Evolutionary conservation across 2,113 vertebrate genomes (phyloP), one percentile per base, ranked within the genome.

Genomic region (Cebidichthys violaceus): DNA sequence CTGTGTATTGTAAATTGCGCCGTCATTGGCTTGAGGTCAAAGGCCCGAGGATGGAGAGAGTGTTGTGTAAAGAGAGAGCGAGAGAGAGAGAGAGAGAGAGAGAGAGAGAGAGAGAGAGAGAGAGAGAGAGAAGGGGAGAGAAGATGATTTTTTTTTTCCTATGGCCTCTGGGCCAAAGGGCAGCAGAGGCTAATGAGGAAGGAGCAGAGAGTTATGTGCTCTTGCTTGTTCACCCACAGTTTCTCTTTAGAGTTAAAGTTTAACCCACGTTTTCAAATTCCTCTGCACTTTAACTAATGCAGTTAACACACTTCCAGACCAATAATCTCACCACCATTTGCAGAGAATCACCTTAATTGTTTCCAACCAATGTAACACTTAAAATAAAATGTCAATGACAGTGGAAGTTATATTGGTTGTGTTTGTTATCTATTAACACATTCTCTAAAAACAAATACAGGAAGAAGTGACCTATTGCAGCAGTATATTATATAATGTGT

Each of bases 1-100:
- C 55, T 93, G 93, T 94, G 93, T 95, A 91, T 94, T 93, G 93
- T 90, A 90, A 92, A 92, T 89, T 86, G 92, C 93, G 92, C 77
- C 22, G 37, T 92, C 91, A 91, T 91, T 90, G 81, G 62, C 62
- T 83, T 5, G 84, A 94, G 94, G 94, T 95, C 94, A 95, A 93
- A 95, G 93, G 94, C 90, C 88, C 35, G 18, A 72, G 80, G 73
- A 86, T 67, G 86, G 59, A 78, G 82, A 37, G 88, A 74, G 84
- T 60, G 83, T 41, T 77, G 73, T 70, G 84, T 45, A 80, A 54
- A 31, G 47, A 13, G 10, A 22, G 52, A 60, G 77, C 41, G 60
- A 50, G 70, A 66, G 68, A 45, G 33, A 1, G 47, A 31, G 70
- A 15, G 70, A 59, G 47, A 69, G 64, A 8, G 62, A 4, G 64